Conservation (phyloP, 2,888 invertebrate genomes). For the Lepidochrysops patricia region DNA sequence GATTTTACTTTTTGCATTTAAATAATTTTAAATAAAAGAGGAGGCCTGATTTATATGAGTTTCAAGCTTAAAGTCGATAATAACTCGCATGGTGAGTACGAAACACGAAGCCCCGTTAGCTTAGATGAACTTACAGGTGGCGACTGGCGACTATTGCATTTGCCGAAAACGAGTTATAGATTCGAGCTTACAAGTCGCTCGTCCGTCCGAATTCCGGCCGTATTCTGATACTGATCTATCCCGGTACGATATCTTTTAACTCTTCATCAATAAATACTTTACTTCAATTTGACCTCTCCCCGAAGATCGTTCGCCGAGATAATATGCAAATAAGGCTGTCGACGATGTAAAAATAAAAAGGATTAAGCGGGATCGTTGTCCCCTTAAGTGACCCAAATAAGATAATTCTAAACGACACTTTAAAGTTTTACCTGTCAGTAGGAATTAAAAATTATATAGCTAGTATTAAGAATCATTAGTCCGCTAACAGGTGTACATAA, state of each 20-base stretch:
- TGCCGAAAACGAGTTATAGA: slow-evolving; percentile 3
- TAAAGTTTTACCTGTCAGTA: slow-evolving; percentile 54
- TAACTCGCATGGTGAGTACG: slow-evolving; percentile 31
- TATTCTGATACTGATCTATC: slow-evolving; percentile 32
- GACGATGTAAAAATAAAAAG: slow-evolving; percentile 61
- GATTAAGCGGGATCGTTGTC: slow-evolving; percentile 55
- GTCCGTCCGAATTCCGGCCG: background rate
- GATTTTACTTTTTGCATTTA: slow-evolving; percentile 31
- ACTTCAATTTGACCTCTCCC: slow-evolving; percentile 58
- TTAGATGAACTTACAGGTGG: slow-evolving; percentile 32
- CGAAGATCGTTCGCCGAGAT: slow-evolving; percentile 53
- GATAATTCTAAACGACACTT: slow-evolving; percentile 52
- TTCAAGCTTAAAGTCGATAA: slow-evolving; percentile 37
- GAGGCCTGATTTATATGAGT: slow-evolving; percentile 41
- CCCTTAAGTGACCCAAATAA: slow-evolving; percentile 68
- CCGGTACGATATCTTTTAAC: slow-evolving; percentile 46
- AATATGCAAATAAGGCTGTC: slow-evolving; percentile 63
- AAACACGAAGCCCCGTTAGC: slow-evolving; percentile 39
- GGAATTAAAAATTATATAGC: slow-evolving; percentile 61
- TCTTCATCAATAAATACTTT: slow-evolving; percentile 64
- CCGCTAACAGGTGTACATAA: slow-evolving; percentile 21
- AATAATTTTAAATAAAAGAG: slow-evolving; percentile 37
- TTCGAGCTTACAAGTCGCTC: background rate
- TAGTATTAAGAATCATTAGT: slow-evolving; percentile 31
- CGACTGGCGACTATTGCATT: slow-evolving; percentile 16